Base-by-base conservation (phyloP, 1,140 invertebrate species). In the Drosophila bocki region DNA sequence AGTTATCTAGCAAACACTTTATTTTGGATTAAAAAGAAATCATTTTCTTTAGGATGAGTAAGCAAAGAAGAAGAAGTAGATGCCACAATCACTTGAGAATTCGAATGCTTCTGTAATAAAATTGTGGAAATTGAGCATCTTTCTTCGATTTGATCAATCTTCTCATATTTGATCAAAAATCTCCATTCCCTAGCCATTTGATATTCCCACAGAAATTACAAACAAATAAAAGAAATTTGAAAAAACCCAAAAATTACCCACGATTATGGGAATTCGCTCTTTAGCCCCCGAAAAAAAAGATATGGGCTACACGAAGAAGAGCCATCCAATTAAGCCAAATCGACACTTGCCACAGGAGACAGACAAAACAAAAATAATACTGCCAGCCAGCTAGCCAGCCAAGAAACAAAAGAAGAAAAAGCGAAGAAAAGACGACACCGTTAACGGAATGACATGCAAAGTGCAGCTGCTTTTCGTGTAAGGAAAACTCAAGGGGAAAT, bases 391-490 rank as follows among this genome's bases (percentile, higher is more conserved):
- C 17, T 60, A 61, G 58, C 54, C 29, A 61, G 54, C 17, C 64
- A 61, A 51, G 42, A 53, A 64, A 68, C 53, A 41, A 50, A 65
- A 33, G 50, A 42, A 12, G 51, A n/a, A 51, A 64, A 60, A 32
- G 35, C 35, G 26, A n/a, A 41, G 37, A 70, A 44, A 51, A 69
- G 53, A 47, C 64, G 67, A 63, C 63, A 44, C 83, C 80, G 83
- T 87, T 87, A 80, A 67, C 74, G 15, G 41, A 77, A 78, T 78
- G 84, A 87, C 82, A 87, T 88, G 84, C 80, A 87, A 87, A 87
- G 65, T 78, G 76, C 72, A 82, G 62, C 51, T 45, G 67, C 47
- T 67, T 48, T 67, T 63, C 64, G 58, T 62, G 63, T 17, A 5
- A 5, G 50, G 39, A 69, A 61, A 68, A 32, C 22, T 19, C 17